phyloP scores from a whole-genome alignment of 2,888 invertebrate genomes.

The Hyppa rectilinea region DNA sequence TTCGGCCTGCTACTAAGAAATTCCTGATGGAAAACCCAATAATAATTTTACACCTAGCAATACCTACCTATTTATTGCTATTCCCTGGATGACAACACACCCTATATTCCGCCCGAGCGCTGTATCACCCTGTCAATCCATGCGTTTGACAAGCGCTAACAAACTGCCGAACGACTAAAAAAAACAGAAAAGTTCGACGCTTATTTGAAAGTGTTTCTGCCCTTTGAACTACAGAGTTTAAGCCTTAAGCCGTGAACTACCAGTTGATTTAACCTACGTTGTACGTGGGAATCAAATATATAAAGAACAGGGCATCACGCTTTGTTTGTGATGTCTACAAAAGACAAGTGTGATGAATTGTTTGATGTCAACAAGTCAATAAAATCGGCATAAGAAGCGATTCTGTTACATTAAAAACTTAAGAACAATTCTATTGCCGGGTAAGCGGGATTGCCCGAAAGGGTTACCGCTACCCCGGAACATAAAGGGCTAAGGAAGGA shows the following conservation, averaged over 20 bases:
- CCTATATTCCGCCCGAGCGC: background rate
- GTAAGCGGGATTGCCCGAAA: too few species aligned
- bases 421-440: too few species aligned
- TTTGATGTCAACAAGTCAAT: background rate
- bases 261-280: conserved; percentile 15
- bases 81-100: background rate
- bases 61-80: background rate
- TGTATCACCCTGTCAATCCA: conserved; percentile 1
- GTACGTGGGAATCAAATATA: conserved; percentile 6
- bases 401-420: background rate
- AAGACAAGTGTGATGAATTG: background rate
- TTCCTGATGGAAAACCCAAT: background rate
- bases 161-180: conserved; percentile 12
- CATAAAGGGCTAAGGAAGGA: too few species aligned
- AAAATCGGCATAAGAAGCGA: background rate
- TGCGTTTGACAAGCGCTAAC: conserved; percentile 9
- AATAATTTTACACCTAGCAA: background rate
- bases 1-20: background rate
- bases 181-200: conserved; percentile 14
- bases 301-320: background rate
- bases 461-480: too few species aligned
- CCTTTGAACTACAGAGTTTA: conserved; percentile 30
- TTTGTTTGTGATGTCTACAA: conserved; percentile 9
- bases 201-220: too few species aligned
- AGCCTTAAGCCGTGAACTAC: conserved; percentile 15